These are phyloP conservation scores for Escarpia spicata DNA, from an alignment of 2,888 invertebrate genomes.

Conservation along the genomic window DNA sequence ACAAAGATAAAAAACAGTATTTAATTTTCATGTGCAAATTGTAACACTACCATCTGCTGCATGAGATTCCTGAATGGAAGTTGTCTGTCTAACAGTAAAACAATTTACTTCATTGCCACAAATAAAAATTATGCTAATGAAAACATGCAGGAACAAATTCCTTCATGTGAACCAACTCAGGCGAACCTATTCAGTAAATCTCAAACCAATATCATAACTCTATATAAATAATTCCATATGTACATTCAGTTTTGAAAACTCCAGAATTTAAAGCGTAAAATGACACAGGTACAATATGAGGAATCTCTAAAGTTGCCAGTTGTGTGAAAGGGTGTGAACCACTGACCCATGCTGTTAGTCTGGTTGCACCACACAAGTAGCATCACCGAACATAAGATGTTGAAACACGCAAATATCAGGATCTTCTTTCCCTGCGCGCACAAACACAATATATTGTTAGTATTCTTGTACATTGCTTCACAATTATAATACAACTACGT, in stretches of 20 bases:
- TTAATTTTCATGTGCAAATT: not conserved
- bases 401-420: conserved; percentile 30
- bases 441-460: not conserved
- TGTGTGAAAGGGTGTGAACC: not conserved
- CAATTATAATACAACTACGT: not conserved
- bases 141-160: not conserved
- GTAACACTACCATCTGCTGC: not conserved
- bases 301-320: not conserved
- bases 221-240: not conserved
- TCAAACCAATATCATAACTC: not conserved
- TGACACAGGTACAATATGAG: too few relatives aligned
- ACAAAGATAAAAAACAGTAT: not conserved
- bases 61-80: not conserved
- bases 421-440: conserved; percentile 41
- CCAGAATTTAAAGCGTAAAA: too few relatives aligned
- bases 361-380: conserved; percentile 61
- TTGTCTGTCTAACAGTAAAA: not conserved
- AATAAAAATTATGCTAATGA: not conserved
- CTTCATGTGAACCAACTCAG: not conserved
- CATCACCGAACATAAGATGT: conserved; percentile 46
- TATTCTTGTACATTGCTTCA: not conserved
- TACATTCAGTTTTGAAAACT: too few relatives aligned
- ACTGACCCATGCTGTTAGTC: conserved; percentile 64
- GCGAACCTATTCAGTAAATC: not conserved
- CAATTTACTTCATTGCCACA: not conserved